Percentiles rank a stretch among this genome's conserved stretches.
Conservation (phyloP, 2,888 invertebrate genomes). For the Drosophila lutescens region DNA sequence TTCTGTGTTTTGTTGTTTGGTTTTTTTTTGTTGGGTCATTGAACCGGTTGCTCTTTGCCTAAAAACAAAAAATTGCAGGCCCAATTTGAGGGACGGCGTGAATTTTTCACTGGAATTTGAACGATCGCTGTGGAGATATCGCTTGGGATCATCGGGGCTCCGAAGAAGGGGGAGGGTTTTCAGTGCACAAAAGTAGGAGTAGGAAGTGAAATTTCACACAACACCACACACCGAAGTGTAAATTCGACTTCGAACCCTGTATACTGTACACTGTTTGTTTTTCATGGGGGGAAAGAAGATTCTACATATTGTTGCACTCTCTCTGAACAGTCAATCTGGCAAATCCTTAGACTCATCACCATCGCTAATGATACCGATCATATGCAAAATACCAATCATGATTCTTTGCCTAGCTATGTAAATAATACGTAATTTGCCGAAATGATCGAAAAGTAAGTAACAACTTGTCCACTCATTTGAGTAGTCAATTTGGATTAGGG, state of each 20-base stretch:
- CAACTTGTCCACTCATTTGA: no score
- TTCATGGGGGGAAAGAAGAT: no score
- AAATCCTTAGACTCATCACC: background rate
- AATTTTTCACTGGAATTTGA: constrained; percentile 60
- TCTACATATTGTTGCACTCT: background rate
- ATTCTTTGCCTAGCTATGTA: no score
- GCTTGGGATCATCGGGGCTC: background rate
- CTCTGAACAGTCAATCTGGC: background rate
- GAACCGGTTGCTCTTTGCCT: constrained; percentile 68
- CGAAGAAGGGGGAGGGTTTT: background rate
- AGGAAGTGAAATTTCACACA: constrained; percentile 47
- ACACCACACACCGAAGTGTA: background rate
- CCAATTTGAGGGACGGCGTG: constrained; percentile 61
- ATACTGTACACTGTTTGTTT: background rate
- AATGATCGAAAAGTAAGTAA: no score
- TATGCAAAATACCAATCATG: no score
- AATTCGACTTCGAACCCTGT: background rate
- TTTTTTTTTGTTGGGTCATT: constrained; percentile 66
- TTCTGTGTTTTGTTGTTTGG: constrained; percentile 51
- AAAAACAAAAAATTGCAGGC: constrained; percentile 77
- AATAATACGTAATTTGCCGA: no score
- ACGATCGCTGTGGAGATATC: background rate
- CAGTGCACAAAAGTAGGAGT: constrained; percentile 18
- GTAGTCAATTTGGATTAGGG: no score
- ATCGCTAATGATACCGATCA: no score